Percentiles rank a stretch among this genome's conserved stretches.
phyloP scores from a whole-genome alignment of 2,113 vertebrate species.

The Neolamprologus ventralis region DNA sequence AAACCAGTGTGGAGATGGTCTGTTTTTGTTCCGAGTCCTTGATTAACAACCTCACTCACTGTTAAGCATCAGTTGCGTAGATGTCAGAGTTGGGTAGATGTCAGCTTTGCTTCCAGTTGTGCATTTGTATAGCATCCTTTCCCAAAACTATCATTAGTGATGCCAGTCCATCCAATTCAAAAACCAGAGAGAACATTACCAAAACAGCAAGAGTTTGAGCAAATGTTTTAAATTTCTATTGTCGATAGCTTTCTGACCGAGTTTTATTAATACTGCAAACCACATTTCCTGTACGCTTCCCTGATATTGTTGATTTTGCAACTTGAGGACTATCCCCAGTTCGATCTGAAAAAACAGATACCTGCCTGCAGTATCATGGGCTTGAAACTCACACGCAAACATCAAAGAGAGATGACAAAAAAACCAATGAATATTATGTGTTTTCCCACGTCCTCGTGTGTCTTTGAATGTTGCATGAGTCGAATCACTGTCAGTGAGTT shows the following conservation, averaged over 20 bases:
- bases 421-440: slow-evolving; percentile 12
- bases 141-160: background rate
- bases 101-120: background rate
- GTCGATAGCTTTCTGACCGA: background rate
- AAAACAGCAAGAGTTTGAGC: background rate
- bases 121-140: background rate
- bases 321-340: background rate
- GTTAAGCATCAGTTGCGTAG: background rate
- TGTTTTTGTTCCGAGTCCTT: background rate
- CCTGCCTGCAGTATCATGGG: background rate
- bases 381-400: background rate
- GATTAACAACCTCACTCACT: background rate
- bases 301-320: slow-evolving; percentile 9
- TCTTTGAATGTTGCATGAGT: slow-evolving; percentile 52
- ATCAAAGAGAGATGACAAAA: slow-evolving; percentile 3
- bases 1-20: background rate
- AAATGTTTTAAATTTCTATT: background rate
- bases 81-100: background rate
- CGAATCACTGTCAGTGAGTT: slow-evolving; percentile 48
- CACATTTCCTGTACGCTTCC: background rate
- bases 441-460: slow-evolving; percentile 34
- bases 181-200: background rate
- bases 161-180: background rate
- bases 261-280: slow-evolving; percentile 6
- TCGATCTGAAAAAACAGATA: background rate